Conservation (phyloP, 2,797 vertebrate species). For the Cynopterus sphinx region DNA sequence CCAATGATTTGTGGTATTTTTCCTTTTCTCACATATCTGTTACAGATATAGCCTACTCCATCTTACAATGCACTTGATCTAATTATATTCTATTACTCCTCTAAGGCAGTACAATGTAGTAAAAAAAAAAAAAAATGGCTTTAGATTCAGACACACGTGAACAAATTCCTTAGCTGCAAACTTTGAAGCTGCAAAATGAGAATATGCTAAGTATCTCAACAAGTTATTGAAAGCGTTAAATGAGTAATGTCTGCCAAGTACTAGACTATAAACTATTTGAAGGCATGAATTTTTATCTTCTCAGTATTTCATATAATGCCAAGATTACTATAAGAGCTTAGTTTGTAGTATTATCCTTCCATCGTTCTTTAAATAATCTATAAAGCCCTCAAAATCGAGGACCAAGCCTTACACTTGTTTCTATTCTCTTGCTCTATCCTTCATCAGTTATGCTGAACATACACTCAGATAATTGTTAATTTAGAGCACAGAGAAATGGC, state of each 20-base stretch:
- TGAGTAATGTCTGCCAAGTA: background rate
- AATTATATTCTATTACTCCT: background rate
- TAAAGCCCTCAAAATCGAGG: background rate
- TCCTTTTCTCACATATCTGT: background rate
- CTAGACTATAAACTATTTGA: background rate
- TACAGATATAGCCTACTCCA: background rate
- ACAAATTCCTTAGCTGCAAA: background rate
- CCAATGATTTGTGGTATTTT: background rate
- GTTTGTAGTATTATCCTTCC: background rate
- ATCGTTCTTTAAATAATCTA: conserved; percentile 5
- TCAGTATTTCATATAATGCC: background rate
- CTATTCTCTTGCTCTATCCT: background rate
- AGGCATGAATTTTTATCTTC: background rate
- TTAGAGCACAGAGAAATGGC: background rate
- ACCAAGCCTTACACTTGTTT: background rate
- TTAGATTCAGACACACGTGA: background rate
- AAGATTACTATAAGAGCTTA: background rate
- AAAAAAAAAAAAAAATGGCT: background rate
- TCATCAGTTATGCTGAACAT: background rate
- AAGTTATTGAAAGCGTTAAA: background rate
- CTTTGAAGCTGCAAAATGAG: background rate
- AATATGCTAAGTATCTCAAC: background rate
- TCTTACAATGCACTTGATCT: background rate
- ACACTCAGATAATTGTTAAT: background rate
- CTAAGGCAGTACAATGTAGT: background rate